Base-by-base conservation (phyloP, 2,888 invertebrate species). In the Caenorhabditis drosophilae region DNA sequence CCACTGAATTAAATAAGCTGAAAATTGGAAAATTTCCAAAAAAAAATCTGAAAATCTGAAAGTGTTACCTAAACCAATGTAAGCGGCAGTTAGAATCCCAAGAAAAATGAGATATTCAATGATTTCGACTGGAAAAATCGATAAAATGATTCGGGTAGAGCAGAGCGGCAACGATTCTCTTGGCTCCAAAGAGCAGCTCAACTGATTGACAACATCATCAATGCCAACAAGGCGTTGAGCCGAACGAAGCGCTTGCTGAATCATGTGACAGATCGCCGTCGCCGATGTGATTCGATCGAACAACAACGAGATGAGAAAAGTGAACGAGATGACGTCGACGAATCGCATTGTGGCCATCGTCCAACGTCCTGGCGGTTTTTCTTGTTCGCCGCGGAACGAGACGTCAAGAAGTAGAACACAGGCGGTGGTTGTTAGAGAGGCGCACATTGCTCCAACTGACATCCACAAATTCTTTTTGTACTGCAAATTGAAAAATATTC, bases 401-500 rank as follows among this genome's bases (percentile, higher is more conserved):
- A 70, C 62, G 31, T 63, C 51, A 12, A 80, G 67, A 27, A 78
- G 55, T 44, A 81, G 67, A 48, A 82, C 72, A 58, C 76, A 79
- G 20, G 75, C 76, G 2, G 78, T 70, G 15, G 78, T 70, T 26
- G 78, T 77, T n/a, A 81, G 70, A 7, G 73, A 73, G 18, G 79
- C 73, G 22, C 79, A 81, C 79, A 81, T 79, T 36, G 76, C 71
- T 0, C 74, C 82, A 16, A 81, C 78, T 1, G 76, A 71, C 69
- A 82, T 75, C 82, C 82, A 82, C 38, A 77, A 72, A 57, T 81
- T 81, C 67, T 79, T 75, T 66, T 78, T 79, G 75, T 81, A 81
- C 71, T 79, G 61, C 20, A 75, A 76, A 15, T n/a, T n/a, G n/a
- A n/a, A 18, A 18, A 16, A 49, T 1, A 31, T 15, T 25, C 1